phyloP scores from a whole-genome alignment of 2,888 invertebrate species.

The Chaitophorus viminalis region DNA sequence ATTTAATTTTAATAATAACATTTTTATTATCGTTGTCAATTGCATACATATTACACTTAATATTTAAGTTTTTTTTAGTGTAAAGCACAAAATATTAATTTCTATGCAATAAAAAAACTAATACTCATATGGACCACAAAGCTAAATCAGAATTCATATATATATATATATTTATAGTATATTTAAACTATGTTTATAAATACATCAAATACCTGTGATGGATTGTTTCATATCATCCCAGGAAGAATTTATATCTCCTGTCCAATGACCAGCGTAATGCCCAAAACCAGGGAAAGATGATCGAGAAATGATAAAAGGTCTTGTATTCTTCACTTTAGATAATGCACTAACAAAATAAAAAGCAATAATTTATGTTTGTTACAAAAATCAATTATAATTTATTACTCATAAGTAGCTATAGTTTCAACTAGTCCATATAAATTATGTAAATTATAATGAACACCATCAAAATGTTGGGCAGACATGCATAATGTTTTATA shows the following conservation, averaged over 20 bases:
- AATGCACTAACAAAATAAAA: conserved; percentile 71
- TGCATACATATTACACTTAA: no score
- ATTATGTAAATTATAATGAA: conserved; percentile 83
- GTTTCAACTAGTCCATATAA: conserved; percentile 81
- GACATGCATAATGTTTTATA: conserved; percentile 82
- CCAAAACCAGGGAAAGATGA: conserved; percentile 82
- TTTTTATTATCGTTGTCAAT: no score
- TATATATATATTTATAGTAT: no score
- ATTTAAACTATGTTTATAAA: no score
- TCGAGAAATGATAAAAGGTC: conserved; percentile 82
- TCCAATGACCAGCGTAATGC: conserved; percentile 82
- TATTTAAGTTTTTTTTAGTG: no score
- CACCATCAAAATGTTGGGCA: conserved; percentile 75
- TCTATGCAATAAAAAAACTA: no score
- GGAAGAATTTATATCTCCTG: conserved; percentile 80
- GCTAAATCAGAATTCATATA: no score
- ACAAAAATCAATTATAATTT: conserved; percentile 64
- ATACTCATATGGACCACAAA: no score
- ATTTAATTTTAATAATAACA: no score
- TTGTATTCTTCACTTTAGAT: conserved; percentile 74
- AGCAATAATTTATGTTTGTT: conserved; percentile 61
- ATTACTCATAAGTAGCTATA: conserved; percentile 75
- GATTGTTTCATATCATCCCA: conserved; percentile 83
- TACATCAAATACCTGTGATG: conserved; percentile 70
- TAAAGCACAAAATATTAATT: no score